Conservation (phyloP, 2,888 invertebrate species). For the Steinernema carpocapsae region DNA sequence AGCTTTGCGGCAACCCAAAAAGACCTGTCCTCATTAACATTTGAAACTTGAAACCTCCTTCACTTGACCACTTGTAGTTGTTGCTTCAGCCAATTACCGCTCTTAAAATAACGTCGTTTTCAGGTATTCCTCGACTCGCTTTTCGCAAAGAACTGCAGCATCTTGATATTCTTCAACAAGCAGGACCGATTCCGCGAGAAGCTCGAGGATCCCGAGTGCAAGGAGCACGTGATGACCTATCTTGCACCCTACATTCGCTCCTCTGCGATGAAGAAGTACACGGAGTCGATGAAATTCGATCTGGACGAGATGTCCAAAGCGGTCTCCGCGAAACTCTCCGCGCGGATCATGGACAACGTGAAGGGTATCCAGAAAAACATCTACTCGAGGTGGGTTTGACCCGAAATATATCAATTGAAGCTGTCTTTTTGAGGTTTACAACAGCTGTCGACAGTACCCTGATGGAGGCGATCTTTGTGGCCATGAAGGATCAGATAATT, state of each 20-base stretch:
- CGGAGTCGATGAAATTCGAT: slow-evolving; percentile 31
- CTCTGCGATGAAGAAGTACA: slow-evolving; percentile 29
- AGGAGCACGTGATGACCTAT: slow-evolving; percentile 39
- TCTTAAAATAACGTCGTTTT: neutral
- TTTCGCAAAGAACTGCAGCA: slow-evolving; percentile 52
- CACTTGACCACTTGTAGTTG: too few relatives aligned
- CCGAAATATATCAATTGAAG: neutral
- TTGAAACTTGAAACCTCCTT: too few relatives aligned
- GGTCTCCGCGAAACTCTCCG: slow-evolving; percentile 48
- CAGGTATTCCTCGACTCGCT: slow-evolving; percentile 21
- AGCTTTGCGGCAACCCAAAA: neutral
- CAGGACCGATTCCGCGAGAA: slow-evolving; percentile 62
- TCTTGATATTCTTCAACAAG: slow-evolving; percentile 66
- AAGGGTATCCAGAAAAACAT: slow-evolving; percentile 42
- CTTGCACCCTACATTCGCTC: neutral
- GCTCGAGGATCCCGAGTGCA: slow-evolving; percentile 44
- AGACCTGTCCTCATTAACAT: too few relatives aligned
- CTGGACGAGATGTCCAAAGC: slow-evolving; percentile 44
- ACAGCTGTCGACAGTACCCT: slow-evolving; percentile 63
- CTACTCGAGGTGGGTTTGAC: slow-evolving; percentile 46
- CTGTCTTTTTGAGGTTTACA: slow-evolving; percentile 53
- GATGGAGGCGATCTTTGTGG: slow-evolving; percentile 62
- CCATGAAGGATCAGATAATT: slow-evolving; percentile 59
- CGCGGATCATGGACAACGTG: slow-evolving; percentile 41
- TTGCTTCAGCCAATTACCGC: too few relatives aligned